phyloP scores from a whole-genome alignment of 2,113 vertebrate species.

The Paraplagusia blochii region DNA sequence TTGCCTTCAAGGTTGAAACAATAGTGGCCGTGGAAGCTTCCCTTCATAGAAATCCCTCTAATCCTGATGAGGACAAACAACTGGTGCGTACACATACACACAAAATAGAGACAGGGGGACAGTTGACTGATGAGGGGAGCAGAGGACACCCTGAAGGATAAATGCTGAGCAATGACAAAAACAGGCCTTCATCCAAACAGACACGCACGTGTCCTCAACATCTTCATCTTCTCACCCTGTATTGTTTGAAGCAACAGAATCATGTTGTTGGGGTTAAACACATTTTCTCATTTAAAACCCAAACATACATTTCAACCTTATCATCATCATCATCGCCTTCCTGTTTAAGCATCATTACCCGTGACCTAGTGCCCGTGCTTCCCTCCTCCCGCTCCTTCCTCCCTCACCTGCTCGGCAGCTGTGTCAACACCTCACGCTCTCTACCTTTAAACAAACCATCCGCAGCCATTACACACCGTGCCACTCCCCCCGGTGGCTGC shows the following conservation, averaged over 20 bases:
- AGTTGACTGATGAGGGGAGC: slow-evolving; percentile 42
- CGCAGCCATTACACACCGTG: slow-evolving; percentile 52
- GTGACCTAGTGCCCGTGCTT: slow-evolving; percentile 55
- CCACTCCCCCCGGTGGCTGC: slow-evolving; percentile 50
- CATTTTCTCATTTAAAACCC: slow-evolving; percentile 30
- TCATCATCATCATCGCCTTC: slow-evolving; percentile 33
- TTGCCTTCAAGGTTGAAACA: slow-evolving; percentile 57
- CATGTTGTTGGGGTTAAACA: slow-evolving; percentile 35
- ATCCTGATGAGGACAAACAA: slow-evolving; percentile 51
- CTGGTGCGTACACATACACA: slow-evolving; percentile 28
- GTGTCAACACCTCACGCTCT: slow-evolving; percentile 74
- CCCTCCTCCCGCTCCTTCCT: slow-evolving; percentile 37
- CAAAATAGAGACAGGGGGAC: slow-evolving; percentile 19
- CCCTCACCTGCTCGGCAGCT: slow-evolving; percentile 65
- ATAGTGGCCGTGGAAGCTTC: slow-evolving; percentile 51
- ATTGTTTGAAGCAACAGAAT: slow-evolving; percentile 36
- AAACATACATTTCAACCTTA: slow-evolving; percentile 18
- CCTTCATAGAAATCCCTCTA: slow-evolving; percentile 54
- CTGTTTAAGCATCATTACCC: slow-evolving; percentile 30
- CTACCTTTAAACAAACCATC: slow-evolving; percentile 70
- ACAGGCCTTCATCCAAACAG: slow-evolving; percentile 27
- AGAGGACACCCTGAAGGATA: slow-evolving; percentile 60
- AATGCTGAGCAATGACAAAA: slow-evolving; percentile 58
- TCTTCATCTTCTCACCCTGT: not conserved
- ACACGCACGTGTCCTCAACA: slow-evolving; percentile 19